phyloP scores from a whole-genome alignment of 2,113 vertebrate genomes.

The Phainopepla nitens region DNA sequence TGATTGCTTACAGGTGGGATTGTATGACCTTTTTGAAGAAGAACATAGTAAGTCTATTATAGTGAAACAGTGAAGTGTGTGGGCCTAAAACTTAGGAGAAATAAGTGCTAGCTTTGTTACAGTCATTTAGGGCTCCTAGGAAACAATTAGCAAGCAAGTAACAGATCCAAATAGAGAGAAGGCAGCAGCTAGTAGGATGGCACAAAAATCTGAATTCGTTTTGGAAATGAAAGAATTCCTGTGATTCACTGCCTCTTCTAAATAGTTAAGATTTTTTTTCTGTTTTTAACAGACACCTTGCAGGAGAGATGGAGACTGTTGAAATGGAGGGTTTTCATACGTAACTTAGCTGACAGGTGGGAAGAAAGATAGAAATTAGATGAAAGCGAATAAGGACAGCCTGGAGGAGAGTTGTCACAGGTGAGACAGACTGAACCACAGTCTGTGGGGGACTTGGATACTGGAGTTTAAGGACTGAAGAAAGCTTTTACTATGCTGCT shows the following conservation, averaged over 20 bases:
- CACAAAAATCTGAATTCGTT: neutral
- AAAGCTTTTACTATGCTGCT: neutral
- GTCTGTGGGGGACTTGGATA: accelerated
- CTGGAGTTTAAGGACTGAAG: neutral
- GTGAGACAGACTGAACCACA: neutral
- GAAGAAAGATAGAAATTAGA: neutral
- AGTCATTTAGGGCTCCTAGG: neutral
- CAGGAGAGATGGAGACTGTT: neutral
- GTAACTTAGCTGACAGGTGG: neutral
- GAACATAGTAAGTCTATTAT: neutral
- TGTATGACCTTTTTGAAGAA: neutral
- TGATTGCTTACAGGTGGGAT: neutral
- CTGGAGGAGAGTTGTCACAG: neutral
- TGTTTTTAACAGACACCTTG: neutral
- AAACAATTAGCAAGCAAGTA: neutral
- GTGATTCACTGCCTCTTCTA: neutral
- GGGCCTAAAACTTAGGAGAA: neutral
- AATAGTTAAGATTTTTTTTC: neutral
- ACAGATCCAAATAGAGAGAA: neutral
- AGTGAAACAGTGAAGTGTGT: neutral
- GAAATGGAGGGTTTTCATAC: neutral
- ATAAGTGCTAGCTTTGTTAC: neutral
- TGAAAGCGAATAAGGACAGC: neutral
- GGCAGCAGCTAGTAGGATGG: neutral
- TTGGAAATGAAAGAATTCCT: neutral